Evolutionary conservation across 2,888 invertebrate genomes (phyloP), one percentile per base, ranked within the genome.

Genomic region (Volucella inanis): DNA sequence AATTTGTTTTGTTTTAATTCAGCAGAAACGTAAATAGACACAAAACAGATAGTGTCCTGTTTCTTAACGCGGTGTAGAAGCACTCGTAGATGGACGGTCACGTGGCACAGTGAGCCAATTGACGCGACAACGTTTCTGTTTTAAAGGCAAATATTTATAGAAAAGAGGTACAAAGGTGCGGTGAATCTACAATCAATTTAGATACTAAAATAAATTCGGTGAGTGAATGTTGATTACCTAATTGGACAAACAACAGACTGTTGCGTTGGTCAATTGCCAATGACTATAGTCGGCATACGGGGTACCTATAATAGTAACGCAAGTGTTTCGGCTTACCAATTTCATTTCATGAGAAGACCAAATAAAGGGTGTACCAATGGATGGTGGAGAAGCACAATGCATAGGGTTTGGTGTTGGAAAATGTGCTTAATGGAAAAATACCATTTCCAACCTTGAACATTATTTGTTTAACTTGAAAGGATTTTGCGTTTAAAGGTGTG

Each of bases 141-240:
- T 70, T 70, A 70, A 57, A 70, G 39, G 18, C 49, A 15, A 45
- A 43, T 22, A 9, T n/a, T 41, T 18, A 8, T 0, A 38, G 9
- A 1, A 18, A 14, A 45, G 38, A 11, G 62, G 12, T 8, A 18
- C 2, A 8, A 15, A 8, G 15, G 41, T 11, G 12, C 2, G 15
- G 52, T n/a, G 14, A 9, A 18, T 10, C 12, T 38, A 14, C 57
- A 70, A 39, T 45, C 31, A 47, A 57, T 12, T 43, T 45, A 47
- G 15, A 45, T 45, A 38, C 18, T 68, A 45, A 70, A 49, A 70
- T 49, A 49, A 49, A 59, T 59, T 59, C 14, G 9, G 8, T 8
- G 47, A 70, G 70, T 79, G 79, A 79, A 79, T 79, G 79, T 74
- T 79, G 74, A 79, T 79, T 62, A 62, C 72, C 47, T 67, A 74